Evolutionary conservation across 2,797 vertebrate genomes (phyloP).

Genomic region (Argya squamiceps): DNA sequence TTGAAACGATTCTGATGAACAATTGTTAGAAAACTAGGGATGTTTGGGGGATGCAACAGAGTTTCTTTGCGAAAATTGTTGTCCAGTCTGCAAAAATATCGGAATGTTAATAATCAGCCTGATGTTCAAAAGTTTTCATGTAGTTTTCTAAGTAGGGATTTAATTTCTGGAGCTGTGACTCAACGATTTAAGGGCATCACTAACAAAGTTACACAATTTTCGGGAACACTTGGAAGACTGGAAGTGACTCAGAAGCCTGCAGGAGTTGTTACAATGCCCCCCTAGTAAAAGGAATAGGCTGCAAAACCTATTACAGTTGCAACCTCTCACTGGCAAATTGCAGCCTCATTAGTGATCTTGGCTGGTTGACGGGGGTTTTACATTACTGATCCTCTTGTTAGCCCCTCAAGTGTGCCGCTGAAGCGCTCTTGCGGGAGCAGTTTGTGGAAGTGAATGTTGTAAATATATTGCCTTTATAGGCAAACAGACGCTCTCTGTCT

Average conservation of each 20-base stretch:
- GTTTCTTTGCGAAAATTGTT: background rate
- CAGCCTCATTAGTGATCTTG: slow-evolving; percentile 37
- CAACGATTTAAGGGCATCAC: background rate
- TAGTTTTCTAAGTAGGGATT: background rate
- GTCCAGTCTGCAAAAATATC: background rate
- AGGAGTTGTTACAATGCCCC: background rate
- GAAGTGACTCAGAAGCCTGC: background rate
- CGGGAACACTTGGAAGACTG: background rate
- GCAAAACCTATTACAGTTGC: background rate
- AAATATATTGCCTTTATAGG: slow-evolving; percentile 45
- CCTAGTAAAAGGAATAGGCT: background rate
- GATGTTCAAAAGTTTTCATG: background rate
- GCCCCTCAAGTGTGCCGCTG: slow-evolving; percentile 22
- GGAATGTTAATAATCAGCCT: background rate
- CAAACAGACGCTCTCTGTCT: slow-evolving; percentile 53
- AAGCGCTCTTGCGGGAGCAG: slow-evolving; percentile 5
- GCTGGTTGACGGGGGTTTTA: background rate
- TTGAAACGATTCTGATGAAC: background rate
- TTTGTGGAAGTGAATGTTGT: slow-evolving; percentile 26
- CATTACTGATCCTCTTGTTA: slow-evolving; percentile 29
- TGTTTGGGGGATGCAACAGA: background rate
- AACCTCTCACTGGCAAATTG: background rate
- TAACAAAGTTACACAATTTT: background rate
- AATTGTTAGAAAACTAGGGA: background rate
- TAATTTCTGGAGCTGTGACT: background rate